These are phyloP conservation scores for Ladona fulva DNA, from an alignment of 1,140 invertebrate genomes.

Conservation along the genomic window DNA sequence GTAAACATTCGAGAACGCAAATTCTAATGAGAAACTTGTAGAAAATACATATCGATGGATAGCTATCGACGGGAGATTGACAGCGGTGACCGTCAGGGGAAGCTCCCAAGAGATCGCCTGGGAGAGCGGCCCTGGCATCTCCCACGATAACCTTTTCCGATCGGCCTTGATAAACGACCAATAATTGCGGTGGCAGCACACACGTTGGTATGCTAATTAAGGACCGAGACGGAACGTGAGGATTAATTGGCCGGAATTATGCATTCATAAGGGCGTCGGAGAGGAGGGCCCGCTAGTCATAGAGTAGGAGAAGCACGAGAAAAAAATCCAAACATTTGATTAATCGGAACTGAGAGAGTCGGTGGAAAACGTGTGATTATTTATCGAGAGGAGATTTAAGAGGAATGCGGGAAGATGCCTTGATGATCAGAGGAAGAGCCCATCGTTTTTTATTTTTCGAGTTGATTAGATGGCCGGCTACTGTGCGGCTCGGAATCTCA, in stretches of 20 bases:
- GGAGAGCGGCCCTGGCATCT: background rate
- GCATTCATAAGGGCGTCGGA: background rate
- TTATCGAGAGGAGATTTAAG: background rate
- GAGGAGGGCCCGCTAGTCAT: no score
- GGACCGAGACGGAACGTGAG: background rate
- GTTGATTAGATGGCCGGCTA: background rate
- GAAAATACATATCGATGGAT: no score
- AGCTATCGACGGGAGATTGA: no score
- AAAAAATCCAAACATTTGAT: conserved; percentile 5
- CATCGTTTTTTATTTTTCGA: background rate
- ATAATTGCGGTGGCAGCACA: background rate
- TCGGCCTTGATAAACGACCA: background rate
- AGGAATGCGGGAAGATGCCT: background rate
- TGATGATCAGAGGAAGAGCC: background rate
- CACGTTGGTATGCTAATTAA: background rate
- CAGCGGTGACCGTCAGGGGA: no score
- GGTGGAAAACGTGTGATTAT: background rate
- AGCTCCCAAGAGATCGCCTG: no score
- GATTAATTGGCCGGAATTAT: background rate
- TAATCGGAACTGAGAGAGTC: background rate
- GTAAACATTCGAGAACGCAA: no score
- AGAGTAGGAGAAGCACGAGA: no score
- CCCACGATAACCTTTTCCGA: background rate
- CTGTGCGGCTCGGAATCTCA: background rate
- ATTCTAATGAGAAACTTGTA: no score